Evolutionary conservation across 2,113 vertebrate species (phyloP).

Genomic region (Thinocorus orbignyianus): DNA sequence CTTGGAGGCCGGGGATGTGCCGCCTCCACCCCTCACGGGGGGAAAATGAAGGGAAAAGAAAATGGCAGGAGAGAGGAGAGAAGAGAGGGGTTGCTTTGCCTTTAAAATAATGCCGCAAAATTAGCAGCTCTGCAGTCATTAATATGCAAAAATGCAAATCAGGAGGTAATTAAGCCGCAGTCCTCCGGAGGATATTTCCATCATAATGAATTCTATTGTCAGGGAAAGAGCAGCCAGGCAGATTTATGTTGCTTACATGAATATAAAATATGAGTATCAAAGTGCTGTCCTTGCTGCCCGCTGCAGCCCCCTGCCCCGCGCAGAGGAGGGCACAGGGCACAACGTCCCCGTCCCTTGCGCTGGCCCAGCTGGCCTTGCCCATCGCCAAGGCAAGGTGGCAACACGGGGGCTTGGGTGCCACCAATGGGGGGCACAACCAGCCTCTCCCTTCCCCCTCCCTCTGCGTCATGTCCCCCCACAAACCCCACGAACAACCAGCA

Average conservation of each 20-base stretch:
- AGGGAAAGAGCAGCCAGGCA: constrained; percentile 58
- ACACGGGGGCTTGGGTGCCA: background rate
- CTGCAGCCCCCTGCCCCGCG: background rate
- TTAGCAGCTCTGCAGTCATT: constrained; percentile 71
- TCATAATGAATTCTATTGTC: constrained; percentile 70
- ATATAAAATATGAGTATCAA: constrained; percentile 58
- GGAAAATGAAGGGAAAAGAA: background rate
- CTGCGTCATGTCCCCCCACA: background rate
- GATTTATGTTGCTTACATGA: constrained; percentile 40
- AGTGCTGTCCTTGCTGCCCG: constrained; percentile 15
- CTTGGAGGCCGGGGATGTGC: background rate
- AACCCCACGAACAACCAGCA: accelerated
- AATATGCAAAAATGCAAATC: constrained; percentile 83
- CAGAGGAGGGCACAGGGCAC: background rate
- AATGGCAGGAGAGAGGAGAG: background rate
- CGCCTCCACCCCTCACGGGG: accelerated
- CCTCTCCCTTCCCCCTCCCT: background rate
- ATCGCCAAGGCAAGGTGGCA: background rate
- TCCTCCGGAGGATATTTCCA: constrained; percentile 70
- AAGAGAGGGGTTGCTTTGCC: constrained; percentile 15
- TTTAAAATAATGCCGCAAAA: constrained; percentile 73
- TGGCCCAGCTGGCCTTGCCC: accelerated
- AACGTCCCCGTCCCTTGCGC: background rate
- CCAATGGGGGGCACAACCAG: background rate
- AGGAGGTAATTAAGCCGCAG: constrained; percentile 73